Evolutionary conservation across 1,140 invertebrate species (phyloP), one percentile per base, ranked within the genome.

Genomic region (Branchinecta lynchi): DNA sequence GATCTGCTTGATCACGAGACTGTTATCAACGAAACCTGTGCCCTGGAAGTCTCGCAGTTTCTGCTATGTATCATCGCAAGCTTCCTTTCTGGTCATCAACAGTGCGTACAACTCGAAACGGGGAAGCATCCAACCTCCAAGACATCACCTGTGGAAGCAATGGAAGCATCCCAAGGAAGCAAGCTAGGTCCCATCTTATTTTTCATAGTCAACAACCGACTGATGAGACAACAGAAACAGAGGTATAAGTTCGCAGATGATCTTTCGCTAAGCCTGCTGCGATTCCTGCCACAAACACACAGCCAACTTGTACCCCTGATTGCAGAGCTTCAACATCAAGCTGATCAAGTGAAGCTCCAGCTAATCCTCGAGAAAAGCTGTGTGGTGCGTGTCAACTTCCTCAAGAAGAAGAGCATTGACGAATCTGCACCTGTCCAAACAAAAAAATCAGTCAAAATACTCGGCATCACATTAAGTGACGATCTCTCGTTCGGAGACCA

Each of bases 81-180:
- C n/a, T 51, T 51, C 46, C 46, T 51, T 51, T 51, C 46, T 51
- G 46, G 46, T 51, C 46, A n/a, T 51, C 46, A 51, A 51, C 46
- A 51, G 46, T 51, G 46, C 46, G n/a, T 51, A 51, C 46, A n/a
- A 9, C 46, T 51, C 46, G n/a, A 51, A 51, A 51, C n/a, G 46
- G 9, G 46, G 46, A 51, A 51, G n/a, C 46, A 51, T 51, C 46
- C 46, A 51, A 51, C 46, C n/a, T 51, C 46, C 46, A 51, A 51
- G 46, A 51, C 46, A 51, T 51, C 46, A 51, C n/a, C 9, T 51
- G 46, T 51, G 46, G 46, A 51, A n/a, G n/a, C n/a, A n/a, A n/a
- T n/a, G n/a, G n/a, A n/a, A n/a, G 46, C 46, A 51, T 9, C n/a
- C 46, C 46, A 51, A 51, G 46, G 46, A 51, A 51, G 46, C 46